Percentiles rank a stretch among this genome's conserved stretches.
Conservation (phyloP, 1,140 invertebrate species). For the Globodera ellingtonae region DNA sequence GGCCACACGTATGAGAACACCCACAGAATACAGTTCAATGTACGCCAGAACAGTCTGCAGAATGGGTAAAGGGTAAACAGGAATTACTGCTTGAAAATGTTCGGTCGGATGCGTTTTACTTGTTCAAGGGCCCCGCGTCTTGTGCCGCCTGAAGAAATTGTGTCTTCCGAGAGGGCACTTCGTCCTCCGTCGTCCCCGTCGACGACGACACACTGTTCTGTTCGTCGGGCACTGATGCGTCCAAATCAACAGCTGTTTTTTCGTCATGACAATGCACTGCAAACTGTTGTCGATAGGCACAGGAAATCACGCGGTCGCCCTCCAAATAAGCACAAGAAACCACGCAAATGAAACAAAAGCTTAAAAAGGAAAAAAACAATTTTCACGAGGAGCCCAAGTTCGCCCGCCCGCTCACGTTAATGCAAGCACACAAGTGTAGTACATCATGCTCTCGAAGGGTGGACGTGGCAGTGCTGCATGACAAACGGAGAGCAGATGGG, state of each 20-base stretch:
- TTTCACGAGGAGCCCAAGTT: not conserved
- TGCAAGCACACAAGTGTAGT: conserved; percentile 72
- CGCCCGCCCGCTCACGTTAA: conserved; percentile 53
- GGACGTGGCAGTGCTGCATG: conserved; percentile 76
- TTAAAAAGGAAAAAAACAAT: conserved; percentile 67
- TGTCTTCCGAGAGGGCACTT: not conserved
- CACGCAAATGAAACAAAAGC: conserved; percentile 73
- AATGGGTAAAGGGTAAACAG: not conserved
- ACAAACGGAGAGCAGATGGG: conserved; percentile 77
- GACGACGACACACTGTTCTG: conserved; percentile 13
- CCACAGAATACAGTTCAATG: conserved; percentile 43
- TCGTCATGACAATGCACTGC: not conserved
- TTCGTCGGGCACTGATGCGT: not conserved
- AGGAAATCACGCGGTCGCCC: conserved; percentile 75
- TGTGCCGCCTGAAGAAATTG: not conserved
- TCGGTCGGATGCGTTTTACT: conserved; percentile 6
- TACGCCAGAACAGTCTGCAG: conserved; percentile 33
- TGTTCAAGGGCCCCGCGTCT: not conserved
- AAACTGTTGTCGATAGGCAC: conserved; percentile 65
- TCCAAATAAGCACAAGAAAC: conserved; percentile 76
- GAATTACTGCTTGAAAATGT: conserved; percentile 2
- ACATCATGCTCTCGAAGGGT: conserved; percentile 77
- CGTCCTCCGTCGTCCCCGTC: not conserved
- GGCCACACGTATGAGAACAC: conserved; percentile 43
- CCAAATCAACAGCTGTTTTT: conserved; percentile 24